Conservation (phyloP, 1,140 invertebrate species). For the Pinna nobilis region DNA sequence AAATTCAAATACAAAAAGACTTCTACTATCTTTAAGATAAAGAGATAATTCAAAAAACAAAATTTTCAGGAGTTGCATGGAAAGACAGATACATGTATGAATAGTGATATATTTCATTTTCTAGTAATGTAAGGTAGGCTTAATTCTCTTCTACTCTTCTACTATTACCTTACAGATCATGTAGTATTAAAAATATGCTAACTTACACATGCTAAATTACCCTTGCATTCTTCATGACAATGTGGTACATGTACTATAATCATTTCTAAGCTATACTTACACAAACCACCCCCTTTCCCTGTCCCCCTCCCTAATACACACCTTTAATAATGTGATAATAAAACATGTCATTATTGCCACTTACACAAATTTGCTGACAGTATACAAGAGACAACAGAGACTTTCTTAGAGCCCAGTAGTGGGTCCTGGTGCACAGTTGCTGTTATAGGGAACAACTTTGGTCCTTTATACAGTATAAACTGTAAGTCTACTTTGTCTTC, state of each 20-base stretch:
- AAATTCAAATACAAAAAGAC: background rate
- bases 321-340: background rate
- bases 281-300: background rate
- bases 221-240: background rate
- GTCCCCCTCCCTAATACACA: background rate
- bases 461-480: constrained; percentile 66
- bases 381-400: constrained; percentile 58
- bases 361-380: constrained; percentile 62
- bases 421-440: constrained; percentile 47
- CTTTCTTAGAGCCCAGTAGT: constrained; percentile 46
- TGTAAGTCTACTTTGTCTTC: constrained; percentile 48
- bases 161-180: background rate
- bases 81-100: too few species aligned
- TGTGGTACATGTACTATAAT: background rate
- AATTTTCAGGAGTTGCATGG: background rate
- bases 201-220: background rate
- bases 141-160: background rate
- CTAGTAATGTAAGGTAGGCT: background rate
- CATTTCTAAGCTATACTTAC: background rate
- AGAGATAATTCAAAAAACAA: background rate
- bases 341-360: constrained; percentile 22
- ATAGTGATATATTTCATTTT: background rate
- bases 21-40: background rate
- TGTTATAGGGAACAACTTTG: constrained; percentile 66
- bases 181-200: background rate